A percentile compares a stretch with the other conserved stretches of the same genome.
Conservation (phyloP, 2,797 vertebrate species). For the Molossus alvarezi region DNA sequence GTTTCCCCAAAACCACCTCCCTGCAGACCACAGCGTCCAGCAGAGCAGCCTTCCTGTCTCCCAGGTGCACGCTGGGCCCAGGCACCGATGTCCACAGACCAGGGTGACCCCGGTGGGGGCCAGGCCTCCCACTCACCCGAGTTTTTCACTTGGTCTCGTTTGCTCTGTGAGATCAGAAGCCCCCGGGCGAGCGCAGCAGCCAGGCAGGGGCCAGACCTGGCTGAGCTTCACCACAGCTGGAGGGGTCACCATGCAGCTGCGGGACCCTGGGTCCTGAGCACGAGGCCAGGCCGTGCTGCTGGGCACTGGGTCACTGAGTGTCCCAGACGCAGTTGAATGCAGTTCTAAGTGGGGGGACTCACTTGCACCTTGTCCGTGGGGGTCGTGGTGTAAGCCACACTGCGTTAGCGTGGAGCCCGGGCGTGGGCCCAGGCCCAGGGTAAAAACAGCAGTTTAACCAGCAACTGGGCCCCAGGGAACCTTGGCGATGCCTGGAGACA, state of each 20-base stretch:
- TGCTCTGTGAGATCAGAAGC: neutral
- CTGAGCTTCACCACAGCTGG: neutral
- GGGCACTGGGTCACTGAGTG: neutral
- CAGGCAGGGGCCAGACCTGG: neutral
- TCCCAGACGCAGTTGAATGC: neutral
- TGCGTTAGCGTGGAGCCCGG: accelerated
- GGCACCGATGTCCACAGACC: neutral
- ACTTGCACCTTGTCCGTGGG: neutral
- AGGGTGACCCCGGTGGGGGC: neutral
- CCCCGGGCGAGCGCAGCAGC: neutral
- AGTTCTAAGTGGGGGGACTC: neutral
- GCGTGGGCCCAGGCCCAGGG: neutral
- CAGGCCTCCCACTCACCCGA: accelerated
- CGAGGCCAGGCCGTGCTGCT: accelerated
- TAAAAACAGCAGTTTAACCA: no score
- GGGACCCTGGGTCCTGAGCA: neutral
- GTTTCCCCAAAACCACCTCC: neutral
- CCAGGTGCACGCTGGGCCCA: accelerated
- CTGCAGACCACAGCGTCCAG: neutral
- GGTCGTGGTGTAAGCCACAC: neutral
- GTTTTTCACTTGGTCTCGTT: neutral
- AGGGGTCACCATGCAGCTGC: accelerated
- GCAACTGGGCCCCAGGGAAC: neutral
- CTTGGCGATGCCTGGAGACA: neutral
- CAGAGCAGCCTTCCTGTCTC: neutral